phyloP scores from a whole-genome alignment of 2,113 vertebrate species.

The Excalfactoria chinensis region DNA sequence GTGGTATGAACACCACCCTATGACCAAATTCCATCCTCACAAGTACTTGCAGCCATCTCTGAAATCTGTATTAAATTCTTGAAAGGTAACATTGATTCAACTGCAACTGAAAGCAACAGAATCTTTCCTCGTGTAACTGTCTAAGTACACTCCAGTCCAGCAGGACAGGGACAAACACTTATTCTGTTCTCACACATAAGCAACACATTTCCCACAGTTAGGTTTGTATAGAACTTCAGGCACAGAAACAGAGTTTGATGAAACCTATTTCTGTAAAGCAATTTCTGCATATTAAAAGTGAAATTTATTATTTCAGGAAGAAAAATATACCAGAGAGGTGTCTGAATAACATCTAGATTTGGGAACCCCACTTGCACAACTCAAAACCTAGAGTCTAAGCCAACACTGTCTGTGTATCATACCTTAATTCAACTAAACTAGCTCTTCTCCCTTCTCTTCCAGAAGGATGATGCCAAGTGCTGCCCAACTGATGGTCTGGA shows the following conservation, averaged over 20 bases:
- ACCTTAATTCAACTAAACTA: slow-evolving; percentile 21
- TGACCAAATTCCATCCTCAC: not conserved
- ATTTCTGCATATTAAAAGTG: not conserved
- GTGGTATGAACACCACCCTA: not conserved
- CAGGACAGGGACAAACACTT: not conserved
- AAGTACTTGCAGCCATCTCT: not conserved
- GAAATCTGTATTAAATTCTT: not conserved
- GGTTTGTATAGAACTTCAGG: not conserved
- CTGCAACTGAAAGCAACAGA: not conserved
- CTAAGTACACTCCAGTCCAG: not conserved
- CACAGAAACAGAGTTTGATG: not conserved
- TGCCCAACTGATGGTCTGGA: slow-evolving; percentile 10
- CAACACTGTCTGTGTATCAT: slow-evolving; percentile 12
- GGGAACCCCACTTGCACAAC: slow-evolving; percentile 21
- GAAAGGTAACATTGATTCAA: not conserved
- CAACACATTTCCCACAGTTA: not conserved
- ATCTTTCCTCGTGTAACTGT: not conserved
- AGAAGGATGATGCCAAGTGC: slow-evolving; percentile 4
- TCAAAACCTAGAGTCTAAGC: not conserved
- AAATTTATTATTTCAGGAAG: not conserved
- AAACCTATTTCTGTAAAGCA: not conserved
- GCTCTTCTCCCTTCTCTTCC: slow-evolving; percentile 24
- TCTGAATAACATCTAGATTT: not conserved
- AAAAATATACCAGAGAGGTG: not conserved
- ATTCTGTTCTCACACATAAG: not conserved